Conservation (phyloP, 2,888 invertebrate genomes). For the Amphiduros pacificus region DNA sequence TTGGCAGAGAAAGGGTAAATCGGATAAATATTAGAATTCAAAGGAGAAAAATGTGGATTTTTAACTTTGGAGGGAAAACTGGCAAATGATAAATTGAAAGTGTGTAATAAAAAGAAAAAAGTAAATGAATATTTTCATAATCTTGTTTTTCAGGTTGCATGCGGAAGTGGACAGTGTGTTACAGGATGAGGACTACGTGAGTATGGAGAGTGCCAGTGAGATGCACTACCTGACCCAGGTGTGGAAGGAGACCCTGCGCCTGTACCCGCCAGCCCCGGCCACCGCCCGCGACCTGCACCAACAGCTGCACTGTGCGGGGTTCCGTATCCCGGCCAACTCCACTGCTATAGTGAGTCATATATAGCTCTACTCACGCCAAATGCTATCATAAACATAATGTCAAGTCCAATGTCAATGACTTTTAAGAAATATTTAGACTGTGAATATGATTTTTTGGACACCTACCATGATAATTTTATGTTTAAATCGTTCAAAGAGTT, state of each 20-base stretch:
- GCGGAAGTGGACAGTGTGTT: conserved; percentile 14
- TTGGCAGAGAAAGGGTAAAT: neutral
- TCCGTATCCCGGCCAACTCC: conserved; percentile 8
- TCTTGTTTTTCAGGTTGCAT: conserved; percentile 2
- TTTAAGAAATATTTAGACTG: no score
- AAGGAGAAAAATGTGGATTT: no score
- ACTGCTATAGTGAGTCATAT: conserved; percentile 7
- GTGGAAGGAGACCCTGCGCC: conserved; percentile 10
- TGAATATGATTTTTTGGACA: no score
- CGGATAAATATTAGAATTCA: no score
- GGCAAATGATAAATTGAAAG: neutral
- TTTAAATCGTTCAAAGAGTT: no score
- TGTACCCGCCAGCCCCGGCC: conserved; percentile 16
- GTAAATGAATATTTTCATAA: neutral
- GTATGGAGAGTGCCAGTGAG: neutral
- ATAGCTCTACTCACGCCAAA: neutral
- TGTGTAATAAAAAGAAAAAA: neutral
- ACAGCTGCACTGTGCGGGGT: neutral
- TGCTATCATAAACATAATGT: no score
- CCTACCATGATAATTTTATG: no score
- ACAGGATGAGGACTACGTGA: neutral
- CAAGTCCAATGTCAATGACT: no score
- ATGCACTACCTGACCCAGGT: conserved; percentile 12
- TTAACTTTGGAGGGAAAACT: no score
- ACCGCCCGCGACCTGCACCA: conserved; percentile 8